Evolutionary conservation across 2,797 vertebrate genomes (phyloP), one percentile per base, ranked within the genome.

Genomic region (Tympanoctomys barrerae): DNA sequence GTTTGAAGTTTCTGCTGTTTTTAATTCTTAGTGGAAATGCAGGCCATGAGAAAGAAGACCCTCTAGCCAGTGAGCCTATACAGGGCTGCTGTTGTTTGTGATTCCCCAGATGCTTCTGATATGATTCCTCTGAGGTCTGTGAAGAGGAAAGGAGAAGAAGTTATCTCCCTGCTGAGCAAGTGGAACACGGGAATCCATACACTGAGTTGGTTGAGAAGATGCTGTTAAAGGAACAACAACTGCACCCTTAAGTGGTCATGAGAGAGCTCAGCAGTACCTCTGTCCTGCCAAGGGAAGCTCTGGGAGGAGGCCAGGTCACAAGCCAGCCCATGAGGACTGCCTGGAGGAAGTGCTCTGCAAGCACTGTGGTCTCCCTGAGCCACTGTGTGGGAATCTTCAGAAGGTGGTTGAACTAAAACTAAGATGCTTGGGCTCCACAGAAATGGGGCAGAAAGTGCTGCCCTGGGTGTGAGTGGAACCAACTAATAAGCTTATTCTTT

Each of bases 1-100:
- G 84, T 91, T 75, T 78, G 36, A 83, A 75, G 39, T 94, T 87
- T 82, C 78, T 91, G 21, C 70, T 89, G 61, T 95, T 96, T 94
- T 92, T 61, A 93, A 85, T 87, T 95, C 57, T 75, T 79, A 68
- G 66, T 87, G 71, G 87, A 80, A 91, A 9, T 89, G 89, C 66
- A 93, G 59, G n/a, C 62, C 31, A 26, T 57, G 7, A 57, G 61
- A 68, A 64, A 59, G 49, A 78, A 81, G 57, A 86, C 70, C 92
- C 61, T 94, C 80, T 90, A 80, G 90, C 49, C 90, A 61, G 66
- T 36, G 68, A 62, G 62, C 89, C 14, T 87, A 57, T 94, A 19
- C 26, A 64, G 70, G 31, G 66, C 59, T 94, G 77, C 5, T 16
- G 61, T 85, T 87, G 46, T 59, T 62, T 84, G 39, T 42, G 93